phyloP scores from a whole-genome alignment of 1,140 invertebrate species.

The Nasonia longicornis region DNA sequence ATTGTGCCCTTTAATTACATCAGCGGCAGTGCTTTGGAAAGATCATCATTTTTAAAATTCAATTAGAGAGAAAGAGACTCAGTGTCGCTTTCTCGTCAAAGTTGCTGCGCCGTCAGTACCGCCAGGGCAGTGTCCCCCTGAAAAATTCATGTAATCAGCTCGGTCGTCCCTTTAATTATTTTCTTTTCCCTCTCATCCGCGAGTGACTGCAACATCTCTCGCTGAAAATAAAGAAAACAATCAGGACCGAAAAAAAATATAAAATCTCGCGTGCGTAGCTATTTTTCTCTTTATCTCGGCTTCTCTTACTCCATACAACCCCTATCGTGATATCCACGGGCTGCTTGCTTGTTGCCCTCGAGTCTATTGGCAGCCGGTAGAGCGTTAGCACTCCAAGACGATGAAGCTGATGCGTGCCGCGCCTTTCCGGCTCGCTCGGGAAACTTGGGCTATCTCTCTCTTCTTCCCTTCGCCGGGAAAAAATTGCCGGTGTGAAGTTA shows the following conservation, averaged over 20 bases:
- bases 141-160: conserved; percentile 19
- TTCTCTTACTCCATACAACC: neutral
- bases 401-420: neutral
- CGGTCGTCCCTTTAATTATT: neutral
- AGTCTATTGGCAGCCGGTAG: conserved; percentile 7
- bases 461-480: neutral
- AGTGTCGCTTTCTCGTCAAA: conserved; percentile 9
- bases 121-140: neutral
- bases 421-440: neutral
- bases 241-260: neutral
- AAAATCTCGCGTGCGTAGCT: neutral
- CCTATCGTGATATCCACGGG: neutral
- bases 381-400: neutral
- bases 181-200: neutral
- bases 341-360: neutral
- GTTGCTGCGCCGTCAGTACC: neutral
- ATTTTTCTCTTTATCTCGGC: neutral
- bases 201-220: neutral
- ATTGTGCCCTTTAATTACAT: neutral
- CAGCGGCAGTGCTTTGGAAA: neutral
- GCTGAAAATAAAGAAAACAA: neutral
- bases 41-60: conserved; percentile 24
- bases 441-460: neutral
- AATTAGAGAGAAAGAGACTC: neutral
- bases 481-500: neutral